These are phyloP conservation scores for Corbicula japonica DNA, from an alignment of 2,888 invertebrate species.

Conservation along the genomic window DNA sequence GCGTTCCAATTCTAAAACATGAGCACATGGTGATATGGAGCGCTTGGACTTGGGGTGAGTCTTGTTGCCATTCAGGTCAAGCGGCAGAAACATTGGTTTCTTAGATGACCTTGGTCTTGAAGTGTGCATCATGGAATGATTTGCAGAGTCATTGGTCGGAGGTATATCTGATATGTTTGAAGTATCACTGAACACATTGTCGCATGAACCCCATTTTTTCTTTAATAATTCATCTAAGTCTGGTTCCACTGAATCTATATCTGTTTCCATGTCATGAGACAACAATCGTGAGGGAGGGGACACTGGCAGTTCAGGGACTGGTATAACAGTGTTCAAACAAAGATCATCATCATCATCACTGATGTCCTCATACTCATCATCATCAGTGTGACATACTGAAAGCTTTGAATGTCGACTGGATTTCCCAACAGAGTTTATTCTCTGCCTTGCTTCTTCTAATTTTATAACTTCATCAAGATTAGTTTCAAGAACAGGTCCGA, in stretches of 20 bases:
- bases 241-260: constrained; percentile 61
- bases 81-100: constrained; percentile 36
- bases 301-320: not conserved
- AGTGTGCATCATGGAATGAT: not conserved
- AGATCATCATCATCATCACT: constrained; percentile 41
- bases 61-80: constrained; percentile 30
- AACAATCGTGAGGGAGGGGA: constrained; percentile 42
- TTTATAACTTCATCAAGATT: constrained; percentile 65
- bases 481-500: constrained; percentile 65
- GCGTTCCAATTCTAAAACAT: constrained; percentile 48
- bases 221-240: constrained; percentile 48
- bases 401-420: no score
- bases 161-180: not conserved
- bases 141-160: not conserved
- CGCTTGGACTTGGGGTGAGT: constrained; percentile 18
- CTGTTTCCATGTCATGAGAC: constrained; percentile 65
- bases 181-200: constrained; percentile 11
- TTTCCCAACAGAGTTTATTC: constrained; percentile 16
- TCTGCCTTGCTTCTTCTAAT: constrained; percentile 47
- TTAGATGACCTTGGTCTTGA: constrained; percentile 27
- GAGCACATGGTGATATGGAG: constrained; percentile 61
- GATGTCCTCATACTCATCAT: constrained; percentile 14
- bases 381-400: constrained; percentile 8
- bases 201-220: constrained; percentile 15
- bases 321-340: not conserved